These are phyloP conservation scores for Linnaemya vulpina DNA, from an alignment of 2,888 invertebrate species.

Conservation along the genomic window DNA sequence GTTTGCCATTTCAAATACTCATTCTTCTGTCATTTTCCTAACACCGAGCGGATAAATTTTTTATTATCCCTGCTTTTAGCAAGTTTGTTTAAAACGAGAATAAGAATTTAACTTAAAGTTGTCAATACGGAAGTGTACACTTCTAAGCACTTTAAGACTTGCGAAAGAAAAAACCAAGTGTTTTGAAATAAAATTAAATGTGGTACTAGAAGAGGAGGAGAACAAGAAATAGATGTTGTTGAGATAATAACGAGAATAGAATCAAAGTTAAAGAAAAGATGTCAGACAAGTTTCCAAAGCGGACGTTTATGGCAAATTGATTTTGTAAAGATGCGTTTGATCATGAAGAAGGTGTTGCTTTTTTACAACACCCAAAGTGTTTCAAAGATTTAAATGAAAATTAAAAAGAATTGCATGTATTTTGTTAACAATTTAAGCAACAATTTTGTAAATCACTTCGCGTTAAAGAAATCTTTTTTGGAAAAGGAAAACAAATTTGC, in stretches of 20 bases:
- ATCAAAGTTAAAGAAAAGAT: too few species aligned
- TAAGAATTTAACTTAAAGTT: constrained; percentile 17
- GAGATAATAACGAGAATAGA: background rate
- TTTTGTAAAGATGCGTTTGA: too few species aligned
- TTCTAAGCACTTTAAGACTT: constrained; percentile 44
- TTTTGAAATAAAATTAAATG: constrained; percentile 28
- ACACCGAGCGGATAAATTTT: constrained; percentile 4
- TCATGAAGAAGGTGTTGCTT: too few species aligned
- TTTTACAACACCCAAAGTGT: too few species aligned
- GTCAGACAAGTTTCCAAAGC: too few species aligned
- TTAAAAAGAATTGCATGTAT: too few species aligned
- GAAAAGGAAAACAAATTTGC: too few species aligned
- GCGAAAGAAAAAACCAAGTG: constrained; percentile 46
- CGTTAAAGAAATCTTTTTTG: too few species aligned
- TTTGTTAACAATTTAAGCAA: too few species aligned
- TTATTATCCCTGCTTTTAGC: constrained; percentile 14
- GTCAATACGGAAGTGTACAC: constrained; percentile 41
- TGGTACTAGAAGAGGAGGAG: background rate
- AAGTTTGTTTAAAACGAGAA: background rate
- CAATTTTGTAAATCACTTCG: too few species aligned
- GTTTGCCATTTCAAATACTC: background rate
- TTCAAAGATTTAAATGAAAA: too few species aligned
- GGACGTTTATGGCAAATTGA: too few species aligned
- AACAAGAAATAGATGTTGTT: background rate
- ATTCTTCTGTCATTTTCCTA: background rate